Evolutionary conservation across 2,888 invertebrate species (phyloP).

Genomic region (Hemaris fuciformis): DNA sequence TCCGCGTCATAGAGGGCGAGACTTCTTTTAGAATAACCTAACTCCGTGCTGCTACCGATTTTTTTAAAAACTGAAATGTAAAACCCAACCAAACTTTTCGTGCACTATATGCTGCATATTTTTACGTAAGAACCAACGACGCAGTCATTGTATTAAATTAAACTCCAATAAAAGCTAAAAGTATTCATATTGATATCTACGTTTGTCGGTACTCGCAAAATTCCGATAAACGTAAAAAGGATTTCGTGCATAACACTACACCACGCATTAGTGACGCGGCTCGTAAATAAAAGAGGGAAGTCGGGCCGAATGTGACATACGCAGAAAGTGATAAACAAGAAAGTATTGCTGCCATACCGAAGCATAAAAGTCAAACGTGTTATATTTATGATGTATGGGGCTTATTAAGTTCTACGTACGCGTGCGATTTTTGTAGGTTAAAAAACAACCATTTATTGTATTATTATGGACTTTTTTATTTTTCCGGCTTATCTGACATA

Average conservation of each 20-base stretch:
- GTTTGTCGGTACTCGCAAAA: not conserved
- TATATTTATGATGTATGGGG: not conserved
- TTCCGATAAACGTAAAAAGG: not conserved
- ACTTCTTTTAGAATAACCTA: no score
- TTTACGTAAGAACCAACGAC: no score
- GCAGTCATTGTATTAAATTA: no score
- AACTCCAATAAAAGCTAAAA: not conserved
- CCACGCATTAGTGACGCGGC: not conserved
- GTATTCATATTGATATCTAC: not conserved
- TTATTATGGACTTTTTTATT: not conserved
- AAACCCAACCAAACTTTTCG: no score
- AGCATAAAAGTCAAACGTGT: constrained; percentile 1
- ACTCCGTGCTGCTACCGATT: no score
- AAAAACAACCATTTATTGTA: not conserved
- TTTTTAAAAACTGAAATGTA: no score
- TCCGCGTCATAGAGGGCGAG: no score
- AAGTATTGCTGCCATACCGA: not conserved
- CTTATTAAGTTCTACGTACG: not conserved
- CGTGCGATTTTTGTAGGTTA: not conserved
- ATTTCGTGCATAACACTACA: constrained; percentile 9
- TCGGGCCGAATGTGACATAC: not conserved
- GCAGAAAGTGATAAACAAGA: not conserved
- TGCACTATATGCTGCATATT: no score
- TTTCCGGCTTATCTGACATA: not conserved
- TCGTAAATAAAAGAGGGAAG: not conserved